These are phyloP conservation scores for Gallinago media DNA, from an alignment of 2,113 vertebrate species.

Conservation along the genomic window DNA sequence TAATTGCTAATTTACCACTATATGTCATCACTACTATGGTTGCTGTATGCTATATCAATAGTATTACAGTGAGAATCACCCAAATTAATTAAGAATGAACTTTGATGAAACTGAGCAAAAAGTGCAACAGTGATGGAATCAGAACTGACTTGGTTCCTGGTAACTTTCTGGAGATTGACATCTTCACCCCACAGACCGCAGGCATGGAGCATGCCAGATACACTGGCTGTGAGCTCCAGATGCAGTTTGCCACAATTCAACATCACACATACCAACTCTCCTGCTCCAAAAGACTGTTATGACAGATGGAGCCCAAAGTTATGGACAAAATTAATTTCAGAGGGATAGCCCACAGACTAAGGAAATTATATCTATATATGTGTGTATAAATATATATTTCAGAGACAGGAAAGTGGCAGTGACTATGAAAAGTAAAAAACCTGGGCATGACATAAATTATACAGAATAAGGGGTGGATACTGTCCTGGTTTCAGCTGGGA, in stretches of 20 bases:
- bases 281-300: neutral
- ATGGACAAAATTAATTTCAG: neutral
- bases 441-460: neutral
- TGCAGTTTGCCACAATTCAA: neutral
- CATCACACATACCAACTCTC: neutral
- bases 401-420: neutral
- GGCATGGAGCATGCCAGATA: neutral
- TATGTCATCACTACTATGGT: neutral
- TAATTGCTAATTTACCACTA: neutral
- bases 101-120: neutral
- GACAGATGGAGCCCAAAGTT: neutral
- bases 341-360: neutral
- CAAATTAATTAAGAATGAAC: neutral
- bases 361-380: neutral
- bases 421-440: neutral
- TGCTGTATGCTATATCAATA: neutral
- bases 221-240: neutral
- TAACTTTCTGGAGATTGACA: neutral
- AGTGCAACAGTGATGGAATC: neutral
- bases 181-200: neutral
- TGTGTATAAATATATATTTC: neutral
- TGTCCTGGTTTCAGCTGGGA: neutral
- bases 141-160: neutral
- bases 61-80: neutral
- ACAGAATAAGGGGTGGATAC: neutral